Conservation (phyloP, 2,797 vertebrate species). For the Sorex maritimensis region DNA sequence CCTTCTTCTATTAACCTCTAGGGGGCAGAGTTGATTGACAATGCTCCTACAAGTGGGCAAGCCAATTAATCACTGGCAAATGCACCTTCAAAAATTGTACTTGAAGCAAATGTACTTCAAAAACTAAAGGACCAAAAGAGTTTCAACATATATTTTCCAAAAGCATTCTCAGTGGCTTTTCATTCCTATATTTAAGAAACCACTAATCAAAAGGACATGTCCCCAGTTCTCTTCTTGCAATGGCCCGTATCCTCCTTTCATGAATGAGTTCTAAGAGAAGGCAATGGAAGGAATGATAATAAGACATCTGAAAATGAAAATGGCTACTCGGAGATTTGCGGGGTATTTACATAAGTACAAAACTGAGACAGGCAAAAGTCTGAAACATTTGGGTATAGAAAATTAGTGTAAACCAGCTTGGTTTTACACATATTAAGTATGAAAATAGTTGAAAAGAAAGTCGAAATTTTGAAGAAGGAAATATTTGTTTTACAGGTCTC, state of each 20-base stretch:
- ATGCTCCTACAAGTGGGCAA: slow-evolving; percentile 34
- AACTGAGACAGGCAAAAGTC: slow-evolving; percentile 10
- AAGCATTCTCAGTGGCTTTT: slow-evolving; percentile 29
- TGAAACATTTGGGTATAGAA: background rate
- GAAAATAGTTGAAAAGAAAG: slow-evolving; percentile 8
- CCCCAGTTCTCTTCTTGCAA: slow-evolving; percentile 16
- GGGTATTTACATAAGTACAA: background rate
- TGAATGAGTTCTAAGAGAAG: slow-evolving; percentile 53
- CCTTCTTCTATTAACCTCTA: slow-evolving; percentile 58
- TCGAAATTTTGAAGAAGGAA: background rate
- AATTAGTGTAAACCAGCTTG: slow-evolving; percentile 12
- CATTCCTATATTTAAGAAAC: slow-evolving; percentile 47
- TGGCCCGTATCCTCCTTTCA: slow-evolving; percentile 38
- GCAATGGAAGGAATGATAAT: background rate
- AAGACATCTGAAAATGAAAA: slow-evolving; percentile 50
- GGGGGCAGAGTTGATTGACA: slow-evolving; percentile 36
- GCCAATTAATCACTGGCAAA: slow-evolving; percentile 1
- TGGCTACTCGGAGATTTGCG: background rate
- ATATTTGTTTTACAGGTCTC: background rate
- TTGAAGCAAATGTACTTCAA: background rate
- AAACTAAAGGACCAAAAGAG: slow-evolving; percentile 31
- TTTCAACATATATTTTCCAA: slow-evolving; percentile 49
- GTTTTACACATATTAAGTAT: background rate
- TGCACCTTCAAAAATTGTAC: background rate
- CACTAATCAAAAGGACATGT: slow-evolving; percentile 47